Evolutionary conservation across 2,797 vertebrate species (phyloP), one percentile per base, ranked within the genome.

Genomic region (Eremophila alpestris): DNA sequence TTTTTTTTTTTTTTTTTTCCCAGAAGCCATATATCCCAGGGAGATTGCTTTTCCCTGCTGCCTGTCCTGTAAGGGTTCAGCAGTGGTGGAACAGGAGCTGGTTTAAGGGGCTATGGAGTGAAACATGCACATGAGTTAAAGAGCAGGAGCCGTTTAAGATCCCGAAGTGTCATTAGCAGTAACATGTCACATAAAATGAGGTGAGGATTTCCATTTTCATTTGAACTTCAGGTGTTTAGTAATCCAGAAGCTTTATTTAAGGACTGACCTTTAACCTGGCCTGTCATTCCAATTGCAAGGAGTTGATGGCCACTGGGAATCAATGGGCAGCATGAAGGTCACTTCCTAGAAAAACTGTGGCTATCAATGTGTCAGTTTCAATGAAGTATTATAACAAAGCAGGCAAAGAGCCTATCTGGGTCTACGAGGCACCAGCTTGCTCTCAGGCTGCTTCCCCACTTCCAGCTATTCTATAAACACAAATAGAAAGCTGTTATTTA

Each of bases 231-330:
- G 97, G 95, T 96, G 95, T 97, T 98, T 97, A 95, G 98, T 97
- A 98, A 98, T 98, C 97, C 97, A 97, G 97, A 96, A 98, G 97
- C 97, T 98, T 98, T 98, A 98, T 98, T 99, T 98, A 98, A 98
- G 97, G 97, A 98, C 97, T 98, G 98, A 99, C 98, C 99, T 98
- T 92, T 96, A 97, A 98, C 98, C 98, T 55, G 67, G 94, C 96
- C 96, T 98, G 98, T 98, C 98, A 98, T 94, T 97, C 97, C 97
- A 96, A 97, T 98, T 97, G 97, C 96, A 91, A 97, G 95, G 58
- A 96, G 97, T 96, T 97, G 97, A 98, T 97, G 97, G 98, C 98
- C 98, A 98, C 97, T 98, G 97, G 97, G 97, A 98, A 98, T 98
- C 98, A 95, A 98, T 98, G 98, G 98, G 97, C 97, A 87, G 97